phyloP scores from a whole-genome alignment of 2,888 invertebrate species.

The Apodemia zela region DNA sequence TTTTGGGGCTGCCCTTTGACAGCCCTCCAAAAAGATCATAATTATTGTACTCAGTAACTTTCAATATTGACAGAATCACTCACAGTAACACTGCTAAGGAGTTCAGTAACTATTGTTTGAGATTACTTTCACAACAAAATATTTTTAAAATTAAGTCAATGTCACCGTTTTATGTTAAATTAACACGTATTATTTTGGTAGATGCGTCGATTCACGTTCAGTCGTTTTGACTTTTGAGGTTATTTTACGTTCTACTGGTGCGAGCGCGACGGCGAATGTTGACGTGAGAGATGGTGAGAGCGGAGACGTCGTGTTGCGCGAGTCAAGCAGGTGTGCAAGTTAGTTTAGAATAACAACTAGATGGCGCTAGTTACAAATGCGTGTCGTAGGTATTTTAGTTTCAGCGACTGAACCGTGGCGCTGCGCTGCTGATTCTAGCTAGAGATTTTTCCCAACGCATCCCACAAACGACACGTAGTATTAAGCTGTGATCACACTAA shows the following conservation, averaged over 20 bases:
- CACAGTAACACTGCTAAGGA: conserved; percentile 50
- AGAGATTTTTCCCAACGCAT: conserved; percentile 76
- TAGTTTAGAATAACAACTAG: conserved; percentile 47
- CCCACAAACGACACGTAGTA: conserved; percentile 54
- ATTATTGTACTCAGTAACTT: conserved; percentile 65
- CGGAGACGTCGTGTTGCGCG: conserved; percentile 30
- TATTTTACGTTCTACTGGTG: conserved; percentile 76
- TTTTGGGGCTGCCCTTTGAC: conserved; percentile 77
- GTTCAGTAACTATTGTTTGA: conserved; percentile 41
- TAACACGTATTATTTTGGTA: conserved; percentile 53
- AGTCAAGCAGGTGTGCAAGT: conserved; percentile 58
- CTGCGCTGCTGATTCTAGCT: conserved; percentile 73
- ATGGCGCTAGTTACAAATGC: conserved; percentile 57
- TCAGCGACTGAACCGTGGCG: conserved; percentile 72
- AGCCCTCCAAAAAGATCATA: conserved; percentile 75
- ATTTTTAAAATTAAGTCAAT: conserved; percentile 40
- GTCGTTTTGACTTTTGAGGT: conserved; percentile 75
- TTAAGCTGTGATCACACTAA: conserved; percentile 56
- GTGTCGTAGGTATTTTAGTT: conserved; percentile 62
- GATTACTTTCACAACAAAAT: conserved; percentile 50
- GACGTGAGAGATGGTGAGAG: conserved; percentile 23
- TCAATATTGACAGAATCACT: conserved; percentile 66
- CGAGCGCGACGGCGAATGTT: conserved; percentile 70
- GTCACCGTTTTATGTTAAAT: conserved; percentile 53
- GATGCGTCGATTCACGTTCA: conserved; percentile 57